phyloP scores from a whole-genome alignment of 2,797 vertebrate species.

The Anguilla pacifica region DNA sequence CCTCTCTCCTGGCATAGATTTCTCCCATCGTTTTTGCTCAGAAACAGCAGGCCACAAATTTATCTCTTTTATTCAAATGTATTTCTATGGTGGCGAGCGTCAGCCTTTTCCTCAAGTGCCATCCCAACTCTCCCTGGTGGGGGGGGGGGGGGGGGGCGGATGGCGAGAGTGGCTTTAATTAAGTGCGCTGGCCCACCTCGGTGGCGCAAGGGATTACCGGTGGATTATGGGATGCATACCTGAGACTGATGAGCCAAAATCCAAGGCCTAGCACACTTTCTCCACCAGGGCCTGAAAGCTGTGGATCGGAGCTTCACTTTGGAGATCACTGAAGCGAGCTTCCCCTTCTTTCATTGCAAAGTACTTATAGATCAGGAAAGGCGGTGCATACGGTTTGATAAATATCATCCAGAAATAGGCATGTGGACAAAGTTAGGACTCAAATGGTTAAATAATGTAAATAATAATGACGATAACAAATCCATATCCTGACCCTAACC shows the following conservation, averaged over 20 bases:
- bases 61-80: background rate
- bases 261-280: background rate
- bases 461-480: too few species aligned
- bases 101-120: background rate
- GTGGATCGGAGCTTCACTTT: too few species aligned
- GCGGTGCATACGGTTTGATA: too few species aligned
- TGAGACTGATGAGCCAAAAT: background rate
- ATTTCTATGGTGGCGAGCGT: background rate
- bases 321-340: background rate
- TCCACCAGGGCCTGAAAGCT: background rate
- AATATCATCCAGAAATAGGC: background rate
- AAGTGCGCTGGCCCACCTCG: background rate
- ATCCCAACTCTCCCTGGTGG: background rate
- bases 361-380: background rate
- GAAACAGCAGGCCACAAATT: background rate
- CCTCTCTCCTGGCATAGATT: background rate
- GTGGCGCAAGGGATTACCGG: background rate
- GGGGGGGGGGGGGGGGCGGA: background rate
- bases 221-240: constrained; percentile 8
- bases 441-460: too few species aligned
- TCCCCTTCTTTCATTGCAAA: background rate
- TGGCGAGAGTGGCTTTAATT: background rate
- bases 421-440: background rate
- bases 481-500: too few species aligned
- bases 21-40: background rate